Percentiles rank a stretch among this genome's conserved stretches.
Evolutionary conservation across 37 sponge, comb jelly and placozoan genomes (phyloP).

Genomic region (Haliclona indistincta): DNA sequence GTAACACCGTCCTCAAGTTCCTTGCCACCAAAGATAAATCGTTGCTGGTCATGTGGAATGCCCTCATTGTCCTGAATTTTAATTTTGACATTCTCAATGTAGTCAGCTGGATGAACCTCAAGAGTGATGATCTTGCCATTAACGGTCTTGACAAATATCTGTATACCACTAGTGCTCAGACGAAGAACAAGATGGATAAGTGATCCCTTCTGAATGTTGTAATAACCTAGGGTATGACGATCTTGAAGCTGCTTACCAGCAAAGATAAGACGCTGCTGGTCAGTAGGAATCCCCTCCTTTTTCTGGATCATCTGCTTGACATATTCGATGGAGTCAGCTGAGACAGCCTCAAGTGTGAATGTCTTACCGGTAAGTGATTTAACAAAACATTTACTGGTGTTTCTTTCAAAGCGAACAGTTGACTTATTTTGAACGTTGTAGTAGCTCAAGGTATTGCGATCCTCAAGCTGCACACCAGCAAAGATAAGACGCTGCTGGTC

Average conservation of each 20-base stretch:
- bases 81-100: slow-evolving; percentile 72
- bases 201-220: slow-evolving; percentile 41
- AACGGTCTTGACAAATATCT: slow-evolving; percentile 8
- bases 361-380: slow-evolving; percentile 90
- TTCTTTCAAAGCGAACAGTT: slow-evolving; percentile 11
- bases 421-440: slow-evolving; percentile 92
- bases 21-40: slow-evolving; percentile 83
- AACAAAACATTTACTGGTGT: too few species aligned
- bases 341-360: slow-evolving; percentile 95
- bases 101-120: slow-evolving; percentile 91
- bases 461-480: slow-evolving; percentile 83
- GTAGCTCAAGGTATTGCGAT: slow-evolving; percentile 75
- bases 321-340: slow-evolving; percentile 88
- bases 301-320: slow-evolving; percentile 97
- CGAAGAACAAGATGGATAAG: too few species aligned
- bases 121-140: slow-evolving; percentile 93
- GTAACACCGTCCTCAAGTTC: slow-evolving; percentile 85
- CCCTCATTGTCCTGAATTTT: slow-evolving; percentile 79
- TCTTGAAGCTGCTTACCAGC: slow-evolving; percentile 53
- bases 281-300: slow-evolving; percentile 97
- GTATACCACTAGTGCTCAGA: slow-evolving; percentile 24
- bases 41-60: slow-evolving; percentile 76
- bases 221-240: slow-evolving; percentile 13
- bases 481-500: slow-evolving; percentile 84
- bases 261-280: slow-evolving; percentile 70